These are phyloP conservation scores for Palaemon carinicauda DNA, from an alignment of 1,140 invertebrate species.

Conservation along the genomic window DNA sequence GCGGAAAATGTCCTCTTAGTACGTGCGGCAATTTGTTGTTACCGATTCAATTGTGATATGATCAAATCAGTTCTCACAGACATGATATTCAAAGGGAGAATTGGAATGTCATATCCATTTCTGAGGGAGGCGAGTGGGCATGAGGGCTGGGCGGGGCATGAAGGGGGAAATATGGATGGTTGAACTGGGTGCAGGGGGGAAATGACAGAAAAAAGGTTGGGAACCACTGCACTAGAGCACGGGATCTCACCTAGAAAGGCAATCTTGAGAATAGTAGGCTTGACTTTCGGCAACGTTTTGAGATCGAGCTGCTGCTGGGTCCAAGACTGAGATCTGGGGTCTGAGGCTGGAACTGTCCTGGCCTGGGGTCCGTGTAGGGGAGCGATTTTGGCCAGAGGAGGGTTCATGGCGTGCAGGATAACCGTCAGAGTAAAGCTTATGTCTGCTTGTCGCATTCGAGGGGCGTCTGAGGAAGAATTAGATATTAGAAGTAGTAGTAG, in stretches of 20 bases:
- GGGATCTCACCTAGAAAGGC: slow-evolving; percentile 78
- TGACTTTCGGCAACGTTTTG: slow-evolving; percentile 53
- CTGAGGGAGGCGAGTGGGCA: no score
- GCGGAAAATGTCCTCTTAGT: no score
- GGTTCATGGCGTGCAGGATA: slow-evolving; percentile 87
- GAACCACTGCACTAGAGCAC: neutral
- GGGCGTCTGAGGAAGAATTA: slow-evolving; percentile 78
- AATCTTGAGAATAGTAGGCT: slow-evolving; percentile 80
- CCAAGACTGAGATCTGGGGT: slow-evolving; percentile 52
- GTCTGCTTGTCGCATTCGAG: slow-evolving; percentile 86
- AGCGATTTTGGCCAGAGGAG: slow-evolving; percentile 69
- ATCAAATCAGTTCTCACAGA: no score
- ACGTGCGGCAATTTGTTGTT: no score
- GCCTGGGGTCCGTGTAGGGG: slow-evolving; percentile 37
- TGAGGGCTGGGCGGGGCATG: no score
- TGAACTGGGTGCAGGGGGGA: no score
- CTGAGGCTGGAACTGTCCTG: slow-evolving; percentile 22
- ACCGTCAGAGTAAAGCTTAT: slow-evolving; percentile 90
- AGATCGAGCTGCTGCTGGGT: slow-evolving; percentile 55
- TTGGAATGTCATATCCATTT: no score
- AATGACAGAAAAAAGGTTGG: no score
- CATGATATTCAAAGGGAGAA: no score
- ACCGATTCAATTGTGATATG: no score
- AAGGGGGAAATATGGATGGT: no score
- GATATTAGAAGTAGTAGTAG: no score